Evolutionary conservation across 1,140 invertebrate species (phyloP).

Genomic region (Leptinotarsa texana): DNA sequence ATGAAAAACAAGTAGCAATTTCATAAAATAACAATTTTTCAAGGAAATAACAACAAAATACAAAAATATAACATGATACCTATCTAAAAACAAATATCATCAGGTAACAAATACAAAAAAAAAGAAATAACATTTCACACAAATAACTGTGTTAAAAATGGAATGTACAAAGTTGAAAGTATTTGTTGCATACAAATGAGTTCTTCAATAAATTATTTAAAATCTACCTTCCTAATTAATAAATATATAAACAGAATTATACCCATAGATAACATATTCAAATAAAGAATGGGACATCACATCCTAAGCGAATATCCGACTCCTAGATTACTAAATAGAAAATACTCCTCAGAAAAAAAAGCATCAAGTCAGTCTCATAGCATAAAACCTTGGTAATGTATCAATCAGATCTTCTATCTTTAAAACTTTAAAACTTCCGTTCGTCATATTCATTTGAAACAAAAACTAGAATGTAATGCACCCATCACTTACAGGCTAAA

Average conservation of each 20-base stretch:
- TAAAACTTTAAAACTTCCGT: not conserved
- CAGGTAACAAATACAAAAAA: not conserved
- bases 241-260: conserved; percentile 28
- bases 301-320: not conserved
- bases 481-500: conserved; percentile 2
- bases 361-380: not conserved
- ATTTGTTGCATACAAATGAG: conserved; percentile 26
- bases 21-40: not conserved
- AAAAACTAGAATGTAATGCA: conserved; percentile 9
- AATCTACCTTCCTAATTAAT: conserved; percentile 25
- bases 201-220: conserved; percentile 24
- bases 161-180: conserved; percentile 27
- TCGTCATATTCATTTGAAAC: not conserved
- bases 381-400: conserved; percentile 2
- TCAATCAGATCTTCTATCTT: not conserved
- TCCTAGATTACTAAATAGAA: not conserved
- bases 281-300: not conserved
- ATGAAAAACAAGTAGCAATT: not conserved
- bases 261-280: conserved; percentile 21
- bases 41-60: not conserved
- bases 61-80: not conserved
- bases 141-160: not conserved
- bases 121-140: not conserved
- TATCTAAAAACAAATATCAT: not conserved
- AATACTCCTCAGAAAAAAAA: not conserved